Evolutionary conservation across 1,140 invertebrate genomes (phyloP).

Genomic region (Dinoponera quadriceps): DNA sequence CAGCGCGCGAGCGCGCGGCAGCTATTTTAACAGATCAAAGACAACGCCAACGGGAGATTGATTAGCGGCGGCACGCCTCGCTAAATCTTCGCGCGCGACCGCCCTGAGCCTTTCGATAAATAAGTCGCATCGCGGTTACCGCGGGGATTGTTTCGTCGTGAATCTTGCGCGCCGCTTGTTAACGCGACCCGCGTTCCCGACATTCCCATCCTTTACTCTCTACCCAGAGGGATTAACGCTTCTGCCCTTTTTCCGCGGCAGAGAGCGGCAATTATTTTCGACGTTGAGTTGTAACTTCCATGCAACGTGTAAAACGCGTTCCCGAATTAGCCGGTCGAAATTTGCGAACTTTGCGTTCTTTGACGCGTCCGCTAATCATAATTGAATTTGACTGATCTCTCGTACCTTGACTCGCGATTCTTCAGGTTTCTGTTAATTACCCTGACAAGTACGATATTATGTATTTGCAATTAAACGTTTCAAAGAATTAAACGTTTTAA

Average conservation of each 20-base stretch:
- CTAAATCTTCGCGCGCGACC: constrained; percentile 51
- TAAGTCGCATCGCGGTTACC: constrained; percentile 63
- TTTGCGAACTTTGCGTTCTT: neutral
- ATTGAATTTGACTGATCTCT: neutral
- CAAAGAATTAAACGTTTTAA: no score
- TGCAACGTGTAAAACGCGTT: neutral
- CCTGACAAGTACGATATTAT: no score
- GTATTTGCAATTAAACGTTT: no score
- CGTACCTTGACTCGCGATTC: no score
- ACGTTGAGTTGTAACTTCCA: constrained; percentile 29
- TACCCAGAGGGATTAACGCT: constrained; percentile 36
- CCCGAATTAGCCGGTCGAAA: neutral
- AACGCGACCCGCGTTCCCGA: constrained; percentile 70
- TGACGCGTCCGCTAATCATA: neutral
- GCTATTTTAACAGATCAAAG: constrained; percentile 75
- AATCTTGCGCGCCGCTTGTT: constrained; percentile 68
- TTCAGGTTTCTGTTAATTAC: no score
- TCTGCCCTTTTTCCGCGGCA: constrained; percentile 4
- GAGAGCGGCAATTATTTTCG: constrained; percentile 31
- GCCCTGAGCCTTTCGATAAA: constrained; percentile 61
- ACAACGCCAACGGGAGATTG: constrained; percentile 70
- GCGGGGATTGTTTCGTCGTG: constrained; percentile 68
- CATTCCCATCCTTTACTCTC: constrained; percentile 52
- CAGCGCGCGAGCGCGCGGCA: constrained; percentile 30
- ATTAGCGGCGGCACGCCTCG: constrained; percentile 69